These are phyloP conservation scores for Phyllotreta striolata DNA, from an alignment of 2,888 invertebrate species.

Conservation along the genomic window DNA sequence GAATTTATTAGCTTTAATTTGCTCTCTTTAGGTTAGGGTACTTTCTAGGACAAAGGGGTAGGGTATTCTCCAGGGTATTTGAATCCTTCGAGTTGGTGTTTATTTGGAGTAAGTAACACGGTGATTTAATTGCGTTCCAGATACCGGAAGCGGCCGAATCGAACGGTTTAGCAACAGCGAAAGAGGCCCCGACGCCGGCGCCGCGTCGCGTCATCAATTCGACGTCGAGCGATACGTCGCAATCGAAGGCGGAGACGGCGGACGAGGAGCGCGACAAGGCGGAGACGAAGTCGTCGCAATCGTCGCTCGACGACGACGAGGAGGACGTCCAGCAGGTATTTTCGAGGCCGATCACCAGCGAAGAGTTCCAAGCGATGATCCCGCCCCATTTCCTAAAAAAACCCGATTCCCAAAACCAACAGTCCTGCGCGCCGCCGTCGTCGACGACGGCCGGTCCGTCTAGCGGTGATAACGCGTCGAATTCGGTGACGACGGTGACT, in stretches of 20 bases:
- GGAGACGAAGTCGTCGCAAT: constrained; percentile 61
- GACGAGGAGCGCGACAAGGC: constrained; percentile 58
- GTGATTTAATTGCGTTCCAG: too few species aligned
- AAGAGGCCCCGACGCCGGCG: constrained; percentile 57
- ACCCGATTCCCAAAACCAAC: constrained; percentile 52
- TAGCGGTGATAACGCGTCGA: constrained; percentile 59
- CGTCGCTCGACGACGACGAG: constrained; percentile 63
- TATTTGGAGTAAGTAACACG: too few species aligned
- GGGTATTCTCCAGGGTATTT: too few species aligned
- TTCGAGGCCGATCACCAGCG: constrained; percentile 88
- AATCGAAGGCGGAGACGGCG: constrained; percentile 42
- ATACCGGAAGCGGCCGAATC: constrained; percentile 54
- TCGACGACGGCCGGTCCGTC: constrained; percentile 48
- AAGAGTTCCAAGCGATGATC: constrained; percentile 95
- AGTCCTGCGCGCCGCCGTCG: constrained; percentile 41
- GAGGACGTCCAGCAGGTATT: constrained; percentile 63
- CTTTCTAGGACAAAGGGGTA: too few species aligned
- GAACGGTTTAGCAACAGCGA: too few species aligned
- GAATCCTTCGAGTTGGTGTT: too few species aligned
- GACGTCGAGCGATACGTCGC: constrained; percentile 39
- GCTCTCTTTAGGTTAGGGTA: too few species aligned
- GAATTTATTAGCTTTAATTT: too few species aligned
- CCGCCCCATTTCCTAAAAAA: constrained; percentile 84
- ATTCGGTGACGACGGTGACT: constrained; percentile 79
- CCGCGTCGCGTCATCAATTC: constrained; percentile 51